Evolutionary conservation across 2,888 invertebrate genomes (phyloP), one percentile per base, ranked within the genome.

Genomic region (Lamellibrachia columna): DNA sequence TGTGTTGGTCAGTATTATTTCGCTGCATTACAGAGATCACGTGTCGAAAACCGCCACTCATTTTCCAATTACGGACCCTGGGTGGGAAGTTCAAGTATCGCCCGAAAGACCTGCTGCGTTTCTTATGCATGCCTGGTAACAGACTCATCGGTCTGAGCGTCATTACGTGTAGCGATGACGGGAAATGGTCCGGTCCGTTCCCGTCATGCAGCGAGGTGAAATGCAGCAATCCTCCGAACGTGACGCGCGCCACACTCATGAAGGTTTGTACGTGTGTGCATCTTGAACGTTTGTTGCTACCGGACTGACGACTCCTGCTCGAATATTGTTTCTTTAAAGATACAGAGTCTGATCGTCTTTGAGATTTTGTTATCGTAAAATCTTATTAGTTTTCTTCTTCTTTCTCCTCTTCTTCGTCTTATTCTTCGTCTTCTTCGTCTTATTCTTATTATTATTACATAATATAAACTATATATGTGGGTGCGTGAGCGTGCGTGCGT

Each of bases 201-300:
- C 95, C 95, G 22, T 94, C 95, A 2, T 96, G 95, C 93, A 95
- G 95, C 92, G 94, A 93, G 15, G 94, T 95, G 52, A 94, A 92
- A 22, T 95, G 96, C 92, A 92, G 92, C n/a, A 28, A 93, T 28
- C 95, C 95, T 3, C 95, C 95, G 4, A 7, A 53, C 3, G 94
- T 95, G 94, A 96, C 97, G 3, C 28, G 91, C 53, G 92, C 91
- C n/a, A 52, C 52, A 15, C n/a, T 60, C 15, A n/a, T 53, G 6
- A 53, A 75, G 75, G 75, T 75, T 11, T 22, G 75, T 75, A 75
- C 75, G 75, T 75, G 75, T 22, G 22, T 75, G 22, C n/a, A 2
- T 6, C 6, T n/a, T 9, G 9, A 9, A 75, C 22, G 11, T 2
- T 75, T 75, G n/a, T 22, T 75, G 75, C 15, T 15, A 75, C 22